Base-by-base conservation (phyloP, 2,888 invertebrate species). In the Belgica antarctica region DNA sequence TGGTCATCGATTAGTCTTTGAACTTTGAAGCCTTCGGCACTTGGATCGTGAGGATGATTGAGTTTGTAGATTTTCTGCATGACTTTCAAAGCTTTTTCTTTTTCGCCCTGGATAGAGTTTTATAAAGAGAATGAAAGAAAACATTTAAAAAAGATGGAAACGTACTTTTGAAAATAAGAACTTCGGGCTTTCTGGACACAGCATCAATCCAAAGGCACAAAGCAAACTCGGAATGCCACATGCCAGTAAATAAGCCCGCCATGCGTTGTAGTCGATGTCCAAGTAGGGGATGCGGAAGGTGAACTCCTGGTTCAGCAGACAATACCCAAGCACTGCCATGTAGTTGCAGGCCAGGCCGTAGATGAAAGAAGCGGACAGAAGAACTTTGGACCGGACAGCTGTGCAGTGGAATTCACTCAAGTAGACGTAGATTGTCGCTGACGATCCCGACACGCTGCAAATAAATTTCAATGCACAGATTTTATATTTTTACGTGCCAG, bases 401-500 rank as follows among this genome's bases (percentile, higher is more conserved):
- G 78, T 75, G 25, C 80, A 79, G 72, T 83, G 83, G 73, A 83
- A 83, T 75, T 84, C 84, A 12, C 84, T 82, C 15, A 82, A 76
- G 73, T 82, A 83, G 1, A 82, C 82, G 72, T 82, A 83, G 1
- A 83, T 76, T 8, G 82, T 80, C 1, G 83, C 81, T 7, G 83
- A 82, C 7, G 83, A 79, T 10, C 82, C 83, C 7, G 78, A 78
- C 68, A 78, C 74, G 63, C 79, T 79, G 62, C 1, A 73, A 71
- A 70, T 10, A 41, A 41, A n/a, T 2, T 41, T 41, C 15, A n/a
- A 41, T 15, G 34, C 12, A 8, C 34, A n/a, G n/a, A n/a, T n/a
- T n/a, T n/a, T n/a, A n/a, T n/a, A 41, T 41, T 41, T 41, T 41
- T n/a, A 41, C 34, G 15, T 41, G n/a, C 41, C 12, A 5, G 15